These are phyloP conservation scores for Pseudolycoriella hygida DNA, from an alignment of 2,888 invertebrate genomes.

Conservation along the genomic window DNA sequence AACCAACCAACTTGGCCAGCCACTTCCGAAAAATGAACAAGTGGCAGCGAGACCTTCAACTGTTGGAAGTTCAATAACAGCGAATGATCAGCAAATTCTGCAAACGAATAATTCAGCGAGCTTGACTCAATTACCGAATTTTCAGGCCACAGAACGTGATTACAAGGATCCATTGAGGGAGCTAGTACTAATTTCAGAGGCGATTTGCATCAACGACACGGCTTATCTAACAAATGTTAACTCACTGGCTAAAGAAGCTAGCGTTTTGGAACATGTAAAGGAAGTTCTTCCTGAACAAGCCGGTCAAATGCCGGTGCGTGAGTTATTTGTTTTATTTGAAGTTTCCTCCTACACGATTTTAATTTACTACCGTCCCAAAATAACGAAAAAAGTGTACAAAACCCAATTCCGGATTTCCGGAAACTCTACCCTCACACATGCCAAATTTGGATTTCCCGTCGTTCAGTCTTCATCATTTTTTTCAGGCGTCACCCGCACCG, in stretches of 20 bases:
- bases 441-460: too few species aligned
- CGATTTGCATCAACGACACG: constrained; percentile 15
- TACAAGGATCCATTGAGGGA: constrained; percentile 41
- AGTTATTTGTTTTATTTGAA: too few species aligned
- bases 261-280: constrained; percentile 36
- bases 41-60: not conserved
- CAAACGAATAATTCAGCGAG: constrained; percentile 3
- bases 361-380: too few species aligned
- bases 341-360: too few species aligned
- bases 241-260: constrained; percentile 41
- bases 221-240: constrained; percentile 32
- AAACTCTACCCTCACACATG: too few species aligned
- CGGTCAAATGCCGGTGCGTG: not conserved
- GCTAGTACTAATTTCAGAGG: constrained; percentile 38
- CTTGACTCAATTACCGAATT: not conserved
- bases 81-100: not conserved
- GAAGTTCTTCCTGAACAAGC: constrained; percentile 13
- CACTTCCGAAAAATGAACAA: not conserved
- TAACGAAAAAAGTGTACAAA: too few species aligned
- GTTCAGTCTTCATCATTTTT: too few species aligned
- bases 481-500: constrained; percentile 1
- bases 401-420: too few species aligned
- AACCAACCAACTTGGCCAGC: too few species aligned
- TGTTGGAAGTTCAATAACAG: constrained; percentile 6
- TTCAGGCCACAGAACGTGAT: not conserved